Conservation (phyloP, 1,140 invertebrate genomes). For the Pomacea maculata region DNA sequence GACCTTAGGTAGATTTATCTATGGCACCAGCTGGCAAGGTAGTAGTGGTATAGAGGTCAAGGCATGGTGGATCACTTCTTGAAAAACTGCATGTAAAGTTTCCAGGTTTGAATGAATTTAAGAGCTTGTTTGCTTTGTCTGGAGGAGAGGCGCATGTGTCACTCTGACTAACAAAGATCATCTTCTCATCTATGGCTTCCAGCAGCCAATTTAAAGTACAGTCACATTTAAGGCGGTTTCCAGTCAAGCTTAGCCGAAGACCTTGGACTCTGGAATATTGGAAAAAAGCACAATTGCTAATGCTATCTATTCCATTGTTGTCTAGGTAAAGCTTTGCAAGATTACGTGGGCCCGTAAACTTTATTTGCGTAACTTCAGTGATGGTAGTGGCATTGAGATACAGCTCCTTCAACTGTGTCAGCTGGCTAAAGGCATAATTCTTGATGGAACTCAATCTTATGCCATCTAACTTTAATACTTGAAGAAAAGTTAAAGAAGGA, state of each 20-base stretch:
- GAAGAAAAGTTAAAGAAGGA: slow-evolving; percentile 10
- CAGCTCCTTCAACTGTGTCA: slow-evolving; percentile 33
- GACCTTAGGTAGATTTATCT: too few relatives aligned
- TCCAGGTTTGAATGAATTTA: slow-evolving; percentile 9
- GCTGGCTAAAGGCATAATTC: slow-evolving; percentile 33
- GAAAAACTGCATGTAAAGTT: slow-evolving; percentile 17
- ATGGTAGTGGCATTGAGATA: slow-evolving; percentile 36
- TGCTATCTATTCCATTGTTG: slow-evolving; percentile 34
- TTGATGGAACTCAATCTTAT: slow-evolving; percentile 34
- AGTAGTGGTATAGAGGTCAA: slow-evolving; percentile 25
- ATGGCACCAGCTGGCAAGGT: slow-evolving; percentile 15
- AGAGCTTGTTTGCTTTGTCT: slow-evolving; percentile 2
- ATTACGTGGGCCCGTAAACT: slow-evolving; percentile 41
- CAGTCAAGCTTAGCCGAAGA: slow-evolving; percentile 28
- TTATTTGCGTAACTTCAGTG: slow-evolving; percentile 28
- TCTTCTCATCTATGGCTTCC: slow-evolving; percentile 10
- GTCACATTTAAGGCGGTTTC: slow-evolving; percentile 45
- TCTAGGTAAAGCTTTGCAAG: slow-evolving; percentile 30
- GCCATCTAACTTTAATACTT: slow-evolving; percentile 28
- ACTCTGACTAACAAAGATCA: not conserved
- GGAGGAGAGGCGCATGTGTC: slow-evolving; percentile 23
- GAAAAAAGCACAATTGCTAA: slow-evolving; percentile 48
- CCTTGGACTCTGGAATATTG: slow-evolving; percentile 21
- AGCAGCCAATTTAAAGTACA: slow-evolving; percentile 44
- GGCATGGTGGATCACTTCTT: slow-evolving; percentile 1